Evolutionary conservation across 35 echinoderm and acorn worm genomes (phyloP).

Genomic region (Acanthaster planci): DNA sequence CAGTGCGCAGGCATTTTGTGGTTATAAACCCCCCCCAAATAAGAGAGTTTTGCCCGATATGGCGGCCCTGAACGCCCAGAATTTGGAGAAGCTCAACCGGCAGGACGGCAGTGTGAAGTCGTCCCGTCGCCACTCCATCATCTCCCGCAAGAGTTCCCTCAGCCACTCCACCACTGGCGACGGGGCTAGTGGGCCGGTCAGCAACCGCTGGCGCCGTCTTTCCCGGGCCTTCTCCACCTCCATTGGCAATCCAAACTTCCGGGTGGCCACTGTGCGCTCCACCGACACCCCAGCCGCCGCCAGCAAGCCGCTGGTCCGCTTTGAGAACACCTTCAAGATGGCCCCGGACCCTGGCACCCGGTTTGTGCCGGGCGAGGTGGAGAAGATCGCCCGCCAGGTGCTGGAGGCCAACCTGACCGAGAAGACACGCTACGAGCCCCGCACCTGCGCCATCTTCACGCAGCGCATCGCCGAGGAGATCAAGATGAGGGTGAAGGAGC

Average conservation of each 20-base stretch:
- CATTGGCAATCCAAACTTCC: slow-evolving; percentile 20
- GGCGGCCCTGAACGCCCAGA: slow-evolving; percentile 58
- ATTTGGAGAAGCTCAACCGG: slow-evolving; percentile 72
- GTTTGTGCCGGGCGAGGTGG: slow-evolving; percentile 46
- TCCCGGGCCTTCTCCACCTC: slow-evolving; percentile 63
- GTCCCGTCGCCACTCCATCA: slow-evolving; percentile 50
- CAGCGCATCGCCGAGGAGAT: slow-evolving; percentile 86
- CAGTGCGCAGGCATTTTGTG: no score
- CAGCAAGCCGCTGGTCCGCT: slow-evolving; percentile 56
- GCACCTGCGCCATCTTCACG: slow-evolving; percentile 65
- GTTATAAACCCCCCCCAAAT: no score
- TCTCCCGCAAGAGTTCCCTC: slow-evolving; percentile 69
- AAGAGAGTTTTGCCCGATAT: not conserved
- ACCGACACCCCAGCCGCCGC: slow-evolving; percentile 54
- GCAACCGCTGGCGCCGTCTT: slow-evolving; percentile 53
- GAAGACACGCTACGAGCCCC: slow-evolving; percentile 69
- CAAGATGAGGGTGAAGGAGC: slow-evolving; percentile 77
- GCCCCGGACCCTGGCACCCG: slow-evolving; percentile 65
- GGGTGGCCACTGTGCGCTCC: slow-evolving; percentile 26
- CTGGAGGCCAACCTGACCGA: slow-evolving; percentile 61
- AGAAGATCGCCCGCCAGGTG: slow-evolving; percentile 47
- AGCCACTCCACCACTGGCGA: slow-evolving; percentile 38
- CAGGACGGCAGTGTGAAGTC: slow-evolving; percentile 32
- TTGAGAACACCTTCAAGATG: slow-evolving; percentile 96
- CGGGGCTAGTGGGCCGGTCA: slow-evolving; percentile 9